Base-by-base conservation (phyloP, 1,140 invertebrate genomes). In the Calycopis cecrops region DNA sequence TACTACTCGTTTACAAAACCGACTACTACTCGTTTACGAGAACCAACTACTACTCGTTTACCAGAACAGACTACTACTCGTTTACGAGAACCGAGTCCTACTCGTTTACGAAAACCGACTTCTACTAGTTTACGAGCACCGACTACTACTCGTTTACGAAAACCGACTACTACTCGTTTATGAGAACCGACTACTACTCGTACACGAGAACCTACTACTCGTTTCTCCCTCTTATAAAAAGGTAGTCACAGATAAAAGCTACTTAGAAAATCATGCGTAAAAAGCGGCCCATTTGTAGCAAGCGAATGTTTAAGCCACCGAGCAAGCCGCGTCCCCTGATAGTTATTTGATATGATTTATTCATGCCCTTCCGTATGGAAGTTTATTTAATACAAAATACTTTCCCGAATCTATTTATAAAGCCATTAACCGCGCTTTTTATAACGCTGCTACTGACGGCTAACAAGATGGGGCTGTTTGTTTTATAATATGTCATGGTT, bases 341-440 rank as follows among this genome's bases (percentile, higher is more conserved):
- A 84, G 79, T 83, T 79, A 82, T 82, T 78, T 81, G 79, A 82
- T 78, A 82, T 85, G 76, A 84, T 82, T 82, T 80, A 85, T 82
- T 85, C 79, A 82, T 82, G 81, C 73, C 62, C 65, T 64, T 66
- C 54, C 73, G 73, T 69, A 79, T 77, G 76, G 75, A 80, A 79
- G 74, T 80, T 84, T 84, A 77, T 75, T 79, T 84, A 81, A 81
- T 84, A 76, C 71, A 80, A 76, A 79, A 79, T 77, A 77, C 70
- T 80, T 79, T 80, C 65, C 63, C 37, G 74, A 82, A 85, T 76
- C 69, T 80, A 79, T 85, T 85, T 85, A 82, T 78, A 82, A 85
- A 76, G 69, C 79, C 77, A 80, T 82, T 82, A 85, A 52, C 37
- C 12, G 38, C 18, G 18, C 51, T 52, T 52, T 64, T 52, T 52